Evolutionary conservation across 92 coral and sea anemone species (phyloP).

Genomic region (Parazoanthus atlanticus): DNA sequence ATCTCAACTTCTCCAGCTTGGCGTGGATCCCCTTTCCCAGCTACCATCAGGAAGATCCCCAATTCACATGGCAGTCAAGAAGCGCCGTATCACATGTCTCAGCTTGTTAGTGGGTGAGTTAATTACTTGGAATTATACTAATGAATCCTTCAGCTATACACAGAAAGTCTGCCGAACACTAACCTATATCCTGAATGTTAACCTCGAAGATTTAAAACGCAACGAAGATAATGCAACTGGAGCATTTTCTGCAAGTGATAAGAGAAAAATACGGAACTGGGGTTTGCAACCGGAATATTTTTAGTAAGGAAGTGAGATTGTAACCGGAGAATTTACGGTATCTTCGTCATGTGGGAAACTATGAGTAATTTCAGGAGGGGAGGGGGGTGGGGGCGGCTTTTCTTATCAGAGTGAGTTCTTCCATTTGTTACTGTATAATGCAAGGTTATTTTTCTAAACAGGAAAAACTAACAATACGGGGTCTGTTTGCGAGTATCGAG

Average conservation of each 20-base stretch:
- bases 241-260: too few relatives aligned
- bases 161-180: too few relatives aligned
- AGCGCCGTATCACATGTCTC: conserved; percentile 76
- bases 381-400: too few relatives aligned
- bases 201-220: too few relatives aligned
- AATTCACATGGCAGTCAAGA: conserved; percentile 82
- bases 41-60: conserved; percentile 93
- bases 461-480: conserved; percentile 24
- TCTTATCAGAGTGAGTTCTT: background rate
- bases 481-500: conserved; percentile 16
- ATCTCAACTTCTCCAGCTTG: conserved; percentile 64
- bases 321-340: too few relatives aligned
- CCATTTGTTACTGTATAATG: background rate
- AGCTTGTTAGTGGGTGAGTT: conserved; percentile 80
- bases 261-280: too few relatives aligned
- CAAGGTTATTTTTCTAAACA: background rate
- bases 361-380: background rate
- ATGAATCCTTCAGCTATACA: background rate
- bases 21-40: conserved; percentile 62
- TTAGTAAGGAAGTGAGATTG: too few relatives aligned
- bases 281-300: too few relatives aligned
- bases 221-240: too few relatives aligned
- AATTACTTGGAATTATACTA: too few relatives aligned
- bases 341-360: background rate
- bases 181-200: too few relatives aligned